phyloP scores from a whole-genome alignment of 2,888 invertebrate species.

The Sinhomidia bicolor region DNA sequence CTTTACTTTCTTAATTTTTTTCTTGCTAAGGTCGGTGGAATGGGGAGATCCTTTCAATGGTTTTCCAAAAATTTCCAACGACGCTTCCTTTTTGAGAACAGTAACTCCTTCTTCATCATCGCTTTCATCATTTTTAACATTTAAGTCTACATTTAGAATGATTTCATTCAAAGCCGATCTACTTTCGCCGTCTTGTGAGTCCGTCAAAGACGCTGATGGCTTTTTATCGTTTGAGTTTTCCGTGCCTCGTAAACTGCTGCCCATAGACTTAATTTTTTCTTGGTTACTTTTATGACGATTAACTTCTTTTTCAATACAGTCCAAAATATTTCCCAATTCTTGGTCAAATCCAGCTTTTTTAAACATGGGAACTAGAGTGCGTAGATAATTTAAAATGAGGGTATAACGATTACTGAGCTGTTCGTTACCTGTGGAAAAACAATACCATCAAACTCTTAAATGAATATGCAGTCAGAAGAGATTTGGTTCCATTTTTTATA shows the following conservation, averaged over 20 bases:
- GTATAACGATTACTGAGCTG: conserved; percentile 38
- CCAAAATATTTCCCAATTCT: conserved; percentile 53
- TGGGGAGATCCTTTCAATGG: conserved; percentile 48
- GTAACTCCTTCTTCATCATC: conserved; percentile 56
- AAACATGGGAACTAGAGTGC: conserved; percentile 65
- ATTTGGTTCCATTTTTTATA: not conserved
- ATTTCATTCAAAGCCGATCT: conserved; percentile 74
- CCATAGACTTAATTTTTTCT: conserved; percentile 55
- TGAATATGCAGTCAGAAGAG: not conserved
- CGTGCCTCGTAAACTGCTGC: not conserved
- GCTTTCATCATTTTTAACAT: conserved; percentile 20
- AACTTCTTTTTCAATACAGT: conserved; percentile 70
- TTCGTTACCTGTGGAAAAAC: conserved; percentile 37
- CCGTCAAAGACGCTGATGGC: not conserved
- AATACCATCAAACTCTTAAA: not conserved
- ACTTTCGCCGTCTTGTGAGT: conserved; percentile 8
- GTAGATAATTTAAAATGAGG: conserved; percentile 71
- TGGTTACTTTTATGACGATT: conserved; percentile 48
- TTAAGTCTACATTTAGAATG: conserved; percentile 59
- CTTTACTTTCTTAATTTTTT: conserved; percentile 8
- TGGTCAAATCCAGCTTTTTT: conserved; percentile 59
- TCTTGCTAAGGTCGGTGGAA: not conserved
- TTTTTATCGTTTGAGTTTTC: conserved; percentile 31
- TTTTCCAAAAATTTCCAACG: conserved; percentile 56
- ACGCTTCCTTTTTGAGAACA: not conserved